Base-by-base conservation (phyloP, 53 echinoderm and acorn worm genomes). In the Crossaster papposus region DNA sequence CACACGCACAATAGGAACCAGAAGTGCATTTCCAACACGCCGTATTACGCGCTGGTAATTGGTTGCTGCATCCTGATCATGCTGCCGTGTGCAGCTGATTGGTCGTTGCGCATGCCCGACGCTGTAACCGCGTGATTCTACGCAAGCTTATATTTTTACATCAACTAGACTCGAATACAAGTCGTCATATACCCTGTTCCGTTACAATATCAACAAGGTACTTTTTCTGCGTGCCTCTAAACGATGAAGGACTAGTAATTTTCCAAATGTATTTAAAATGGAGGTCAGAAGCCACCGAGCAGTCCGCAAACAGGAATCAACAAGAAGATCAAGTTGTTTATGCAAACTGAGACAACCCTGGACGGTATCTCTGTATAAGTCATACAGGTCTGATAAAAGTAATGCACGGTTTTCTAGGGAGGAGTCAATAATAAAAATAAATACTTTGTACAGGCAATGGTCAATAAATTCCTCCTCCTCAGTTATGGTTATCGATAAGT, bases 381-480 rank as follows among this genome's bases (percentile, higher is more conserved):
- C 77, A 77, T 77, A 77, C 14, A 77, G 7, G 23, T 77, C 58
- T 4, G 58, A 2, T 11, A 58, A 58, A 4, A 77, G 34, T 8
- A 77, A 8, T 2, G 77, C 17, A 36, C 18, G 14, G 6, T 77
- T 1, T 36, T 77, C 77, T 4, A 77, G 37, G 37, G 15, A 35
- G 7, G 37, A 17, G 35, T 77, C 77, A 77, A 77, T 37, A n/a
- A 77, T 34, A 63, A 64, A 22, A 35, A 81, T 26, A 33, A 34
- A 81, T 22, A 81, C 81, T 81, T 31, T 81, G 15, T 26, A n/a
- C 64, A 81, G 32, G 64, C 64, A 81, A 17, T 81, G 35, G 17
- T 81, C 24, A 24, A 63, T 34, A 64, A 63, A 15, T 13, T 28
- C 64, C 9, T 22, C 26, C 64, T 81, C 81, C 34, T 81, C 36